Evolutionary conservation across 2,797 vertebrate genomes (phyloP), one percentile per base, ranked within the genome.

Genomic region (Brachymystax lenok): DNA sequence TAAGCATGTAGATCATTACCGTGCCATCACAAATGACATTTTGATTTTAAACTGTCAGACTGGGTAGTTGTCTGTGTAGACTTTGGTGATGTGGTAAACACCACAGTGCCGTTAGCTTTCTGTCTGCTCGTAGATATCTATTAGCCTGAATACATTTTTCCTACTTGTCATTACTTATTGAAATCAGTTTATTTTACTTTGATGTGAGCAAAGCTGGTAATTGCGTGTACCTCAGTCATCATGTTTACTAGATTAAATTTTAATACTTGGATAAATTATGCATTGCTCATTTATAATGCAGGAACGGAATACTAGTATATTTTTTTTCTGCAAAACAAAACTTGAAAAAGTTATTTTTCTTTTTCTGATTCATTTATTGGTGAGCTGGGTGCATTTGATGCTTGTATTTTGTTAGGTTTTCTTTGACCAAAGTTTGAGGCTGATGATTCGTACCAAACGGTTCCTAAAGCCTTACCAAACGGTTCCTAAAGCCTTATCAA

Each of bases 161-260:
- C 80, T 83, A 88, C 46, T 81, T 85, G 86, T 86, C 88, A 92
- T 94, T 81, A 90, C 87, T 94, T 93, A 93, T 93, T 94, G 85
- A 94, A 94, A 88, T 94, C 82, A 92, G 89, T 95, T 97, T 96
- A 94, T 90, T 95, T 94, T 84, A 90, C 87, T 95, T 94, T 92
- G 92, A 95, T 93, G 93, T 92, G 83, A 91, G 92, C 88, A 90
- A 91, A 91, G 89, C 90, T 88, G 84, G 63, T 94, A 95, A 96
- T 96, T 95, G 92, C 91, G 82, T 93, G 90, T 89, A 94, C 93
- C 86, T 92, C 87, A 88, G 90, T 93, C 89, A 94, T 89, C 94
- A 92, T 96, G 90, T 96, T 97, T 95, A 92, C 94, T 93, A 96
- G 93, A 96, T 97, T 90, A 97, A 97, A 94, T 66, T 94, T 96